Conservation (phyloP, 2,113 vertebrate species). For the Rhinolophus ferrumequinum region DNA sequence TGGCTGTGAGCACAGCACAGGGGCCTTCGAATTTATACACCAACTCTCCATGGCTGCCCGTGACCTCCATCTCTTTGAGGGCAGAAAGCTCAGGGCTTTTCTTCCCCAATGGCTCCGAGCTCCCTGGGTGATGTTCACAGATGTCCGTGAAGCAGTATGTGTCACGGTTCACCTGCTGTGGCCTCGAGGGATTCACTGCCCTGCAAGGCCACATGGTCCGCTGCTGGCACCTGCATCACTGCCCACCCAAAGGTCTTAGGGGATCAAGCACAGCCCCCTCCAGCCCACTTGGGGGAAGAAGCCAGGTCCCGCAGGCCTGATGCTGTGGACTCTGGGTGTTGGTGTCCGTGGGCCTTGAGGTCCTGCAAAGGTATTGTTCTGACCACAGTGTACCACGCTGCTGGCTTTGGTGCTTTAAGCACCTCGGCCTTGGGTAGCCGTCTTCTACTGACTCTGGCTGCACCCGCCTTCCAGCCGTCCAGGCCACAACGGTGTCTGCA, state of each 20-base stretch:
- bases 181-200: not conserved
- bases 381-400: accelerated
- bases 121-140: not conserved
- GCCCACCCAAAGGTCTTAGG: no score
- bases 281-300: no score
- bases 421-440: not conserved
- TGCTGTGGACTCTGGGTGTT: not conserved
- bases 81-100: not conserved
- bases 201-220: not conserved
- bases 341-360: accelerated
- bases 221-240: no score
- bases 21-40: accelerated
- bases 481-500: accelerated
- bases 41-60: accelerated
- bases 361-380: not conserved
- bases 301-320: not conserved
- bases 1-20: no score
- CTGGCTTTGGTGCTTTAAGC: not conserved
- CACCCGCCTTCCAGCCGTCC: not conserved
- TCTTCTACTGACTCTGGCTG: no score
- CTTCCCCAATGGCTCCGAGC: no score
- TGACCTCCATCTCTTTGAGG: not conserved
- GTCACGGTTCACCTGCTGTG: not conserved
- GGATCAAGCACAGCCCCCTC: not conserved
- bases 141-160: not conserved